Percentiles rank a stretch among this genome's conserved stretches.
Evolutionary conservation across 2,113 vertebrate species (phyloP).

Genomic region (Brachirus orientalis): DNA sequence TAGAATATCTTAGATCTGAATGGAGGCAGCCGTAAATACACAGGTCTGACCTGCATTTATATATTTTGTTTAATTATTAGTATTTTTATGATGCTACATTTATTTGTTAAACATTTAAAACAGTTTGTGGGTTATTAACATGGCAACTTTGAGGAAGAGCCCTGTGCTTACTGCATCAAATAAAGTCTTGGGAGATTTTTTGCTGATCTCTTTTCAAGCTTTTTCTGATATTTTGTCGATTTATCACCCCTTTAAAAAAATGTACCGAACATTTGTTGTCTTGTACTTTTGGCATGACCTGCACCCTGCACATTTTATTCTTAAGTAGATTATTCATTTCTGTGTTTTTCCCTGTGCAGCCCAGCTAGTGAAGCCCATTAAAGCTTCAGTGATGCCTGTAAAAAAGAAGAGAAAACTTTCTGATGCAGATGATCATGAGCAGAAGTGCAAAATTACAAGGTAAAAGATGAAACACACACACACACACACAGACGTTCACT

Average conservation of each 20-base stretch:
- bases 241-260: too few relatives aligned
- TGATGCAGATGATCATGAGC: constrained; percentile 83
- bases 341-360: constrained; percentile 23
- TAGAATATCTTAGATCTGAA: constrained; percentile 76
- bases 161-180: background rate
- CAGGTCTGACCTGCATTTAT: constrained; percentile 59
- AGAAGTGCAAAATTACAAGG: constrained; percentile 92
- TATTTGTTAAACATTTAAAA: too few relatives aligned
- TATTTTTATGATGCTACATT: too few relatives aligned
- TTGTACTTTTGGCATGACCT: too few relatives aligned
- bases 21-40: constrained; percentile 72
- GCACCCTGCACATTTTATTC: too few relatives aligned
- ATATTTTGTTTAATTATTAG: too few relatives aligned
- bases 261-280: too few relatives aligned
- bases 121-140: too few relatives aligned
- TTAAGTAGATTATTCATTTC: background rate
- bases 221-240: too few relatives aligned
- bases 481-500: too few relatives aligned
- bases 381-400: constrained; percentile 87
- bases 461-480: constrained; percentile 71
- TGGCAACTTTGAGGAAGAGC: background rate
- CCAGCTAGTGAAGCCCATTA: constrained; percentile 60
- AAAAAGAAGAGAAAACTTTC: constrained; percentile 95
- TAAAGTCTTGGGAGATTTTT: too few relatives aligned
- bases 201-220: too few relatives aligned